Conservation (phyloP, 1,140 invertebrate species). For the Phthorimaea operculella region DNA sequence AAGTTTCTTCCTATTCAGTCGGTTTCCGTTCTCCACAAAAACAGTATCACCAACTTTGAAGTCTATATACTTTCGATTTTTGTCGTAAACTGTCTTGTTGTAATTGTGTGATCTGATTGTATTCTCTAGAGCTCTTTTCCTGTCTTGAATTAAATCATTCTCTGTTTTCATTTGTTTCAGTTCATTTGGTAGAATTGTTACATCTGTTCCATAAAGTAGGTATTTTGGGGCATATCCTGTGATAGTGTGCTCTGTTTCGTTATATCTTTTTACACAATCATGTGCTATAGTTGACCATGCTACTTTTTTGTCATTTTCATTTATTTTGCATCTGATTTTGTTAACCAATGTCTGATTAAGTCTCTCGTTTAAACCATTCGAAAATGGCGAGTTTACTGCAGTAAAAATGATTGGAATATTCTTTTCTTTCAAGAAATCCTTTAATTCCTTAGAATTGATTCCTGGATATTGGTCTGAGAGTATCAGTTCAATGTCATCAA, state of each 20-base stretch:
- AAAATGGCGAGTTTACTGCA: no score
- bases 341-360: no score
- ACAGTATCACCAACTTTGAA: slow-evolving; percentile 6
- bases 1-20: slow-evolving; percentile 9
- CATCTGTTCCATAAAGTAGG: slow-evolving; percentile 34
- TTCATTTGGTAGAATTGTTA: slow-evolving; percentile 28
- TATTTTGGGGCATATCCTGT: slow-evolving; percentile 41
- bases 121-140: slow-evolving; percentile 6
- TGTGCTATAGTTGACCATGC: slow-evolving; percentile 17
- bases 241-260: slow-evolving; percentile 39
- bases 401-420: no score
- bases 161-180: slow-evolving; percentile 19
- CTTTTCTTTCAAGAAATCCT: no score
- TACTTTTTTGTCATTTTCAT: no score
- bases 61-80: slow-evolving; percentile 3
- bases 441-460: no score
- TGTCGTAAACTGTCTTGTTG: slow-evolving; percentile 10
- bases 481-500: no score
- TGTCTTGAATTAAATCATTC: slow-evolving; percentile 9
- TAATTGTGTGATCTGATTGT: slow-evolving; percentile 9
- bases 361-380: no score
- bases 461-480: no score
- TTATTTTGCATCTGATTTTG: no score
- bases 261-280: slow-evolving; percentile 35
- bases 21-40: slow-evolving; percentile 8